phyloP scores from a whole-genome alignment of 2,797 vertebrate species.

The Melanotaenia pygmaea region DNA sequence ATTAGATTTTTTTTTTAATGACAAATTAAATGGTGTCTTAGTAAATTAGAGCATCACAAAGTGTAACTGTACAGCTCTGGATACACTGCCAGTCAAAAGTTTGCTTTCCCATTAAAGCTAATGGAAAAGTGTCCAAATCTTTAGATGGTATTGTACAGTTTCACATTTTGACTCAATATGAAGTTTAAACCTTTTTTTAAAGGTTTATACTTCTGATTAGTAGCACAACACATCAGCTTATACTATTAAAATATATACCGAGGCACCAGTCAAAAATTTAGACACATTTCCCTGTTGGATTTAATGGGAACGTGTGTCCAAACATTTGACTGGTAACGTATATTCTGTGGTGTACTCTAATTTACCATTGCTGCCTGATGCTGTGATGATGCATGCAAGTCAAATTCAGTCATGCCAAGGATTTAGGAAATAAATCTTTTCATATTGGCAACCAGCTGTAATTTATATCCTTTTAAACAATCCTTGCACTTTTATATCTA shows the following conservation, averaged over 20 bases:
- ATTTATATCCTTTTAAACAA: not conserved
- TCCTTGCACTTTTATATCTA: not conserved
- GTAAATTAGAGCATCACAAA: not conserved
- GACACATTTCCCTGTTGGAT: too few species aligned
- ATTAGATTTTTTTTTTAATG: slow-evolving; percentile 17
- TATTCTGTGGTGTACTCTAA: slow-evolving; percentile 20
- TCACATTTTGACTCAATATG: not conserved
- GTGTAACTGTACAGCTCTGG: not conserved
- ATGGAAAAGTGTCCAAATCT: too few species aligned
- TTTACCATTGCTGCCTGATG: slow-evolving; percentile 20
- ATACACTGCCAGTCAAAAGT: not conserved
- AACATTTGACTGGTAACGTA: too few species aligned
- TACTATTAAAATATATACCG: slow-evolving; percentile 35
- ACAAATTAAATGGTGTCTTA: slow-evolving; percentile 1
- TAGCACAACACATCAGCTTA: slow-evolving; percentile 17
- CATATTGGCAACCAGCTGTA: not conserved
- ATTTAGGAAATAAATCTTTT: slow-evolving; percentile 15
- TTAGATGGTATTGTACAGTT: not conserved
- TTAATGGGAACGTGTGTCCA: too few species aligned
- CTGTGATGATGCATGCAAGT: slow-evolving; percentile 41
- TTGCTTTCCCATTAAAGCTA: too few species aligned
- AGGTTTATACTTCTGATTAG: slow-evolving; percentile 12
- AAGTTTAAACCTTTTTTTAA: not conserved
- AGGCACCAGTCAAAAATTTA: too few species aligned
- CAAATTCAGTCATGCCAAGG: slow-evolving; percentile 47